Evolutionary conservation across 2,888 invertebrate species (phyloP).

Genomic region (Catocala sponsa): DNA sequence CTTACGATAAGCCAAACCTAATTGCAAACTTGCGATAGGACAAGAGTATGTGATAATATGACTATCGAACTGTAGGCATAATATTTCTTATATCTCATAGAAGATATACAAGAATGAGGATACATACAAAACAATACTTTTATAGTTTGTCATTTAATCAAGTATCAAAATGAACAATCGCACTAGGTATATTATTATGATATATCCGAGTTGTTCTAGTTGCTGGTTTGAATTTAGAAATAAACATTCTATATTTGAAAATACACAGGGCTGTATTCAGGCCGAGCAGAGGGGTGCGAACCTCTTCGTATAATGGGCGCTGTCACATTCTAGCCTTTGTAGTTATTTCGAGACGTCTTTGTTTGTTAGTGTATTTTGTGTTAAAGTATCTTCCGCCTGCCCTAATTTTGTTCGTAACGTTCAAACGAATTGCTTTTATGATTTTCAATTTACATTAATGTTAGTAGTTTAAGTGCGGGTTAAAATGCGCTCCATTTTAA

Average conservation of each 20-base stretch:
- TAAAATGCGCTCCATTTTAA: neutral
- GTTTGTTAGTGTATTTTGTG: slow-evolving; percentile 28
- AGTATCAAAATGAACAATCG: too few relatives aligned
- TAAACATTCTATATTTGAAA: neutral
- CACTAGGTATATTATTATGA: too few relatives aligned
- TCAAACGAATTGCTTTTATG: slow-evolving; percentile 16
- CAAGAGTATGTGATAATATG: too few relatives aligned
- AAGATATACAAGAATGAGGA: too few relatives aligned
- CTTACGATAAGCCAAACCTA: too few relatives aligned
- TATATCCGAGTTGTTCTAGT: too few relatives aligned
- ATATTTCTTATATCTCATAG: too few relatives aligned
- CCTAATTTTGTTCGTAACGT: slow-evolving; percentile 26
- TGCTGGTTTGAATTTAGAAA: neutral
- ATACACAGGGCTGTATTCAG: neutral
- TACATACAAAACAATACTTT: too few relatives aligned
- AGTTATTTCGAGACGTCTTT: slow-evolving; percentile 32
- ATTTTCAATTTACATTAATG: slow-evolving; percentile 18
- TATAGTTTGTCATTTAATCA: too few relatives aligned
- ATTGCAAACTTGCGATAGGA: too few relatives aligned
- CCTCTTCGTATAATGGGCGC: slow-evolving; percentile 20
- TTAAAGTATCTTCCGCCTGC: slow-evolving; percentile 19
- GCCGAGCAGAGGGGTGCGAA: neutral
- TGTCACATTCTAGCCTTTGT: slow-evolving; percentile 37
- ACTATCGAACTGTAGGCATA: too few relatives aligned
- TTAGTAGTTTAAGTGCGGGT: neutral